Evolutionary conservation across 2,113 vertebrate species (phyloP).

Genomic region (Vulpes ferrilata): DNA sequence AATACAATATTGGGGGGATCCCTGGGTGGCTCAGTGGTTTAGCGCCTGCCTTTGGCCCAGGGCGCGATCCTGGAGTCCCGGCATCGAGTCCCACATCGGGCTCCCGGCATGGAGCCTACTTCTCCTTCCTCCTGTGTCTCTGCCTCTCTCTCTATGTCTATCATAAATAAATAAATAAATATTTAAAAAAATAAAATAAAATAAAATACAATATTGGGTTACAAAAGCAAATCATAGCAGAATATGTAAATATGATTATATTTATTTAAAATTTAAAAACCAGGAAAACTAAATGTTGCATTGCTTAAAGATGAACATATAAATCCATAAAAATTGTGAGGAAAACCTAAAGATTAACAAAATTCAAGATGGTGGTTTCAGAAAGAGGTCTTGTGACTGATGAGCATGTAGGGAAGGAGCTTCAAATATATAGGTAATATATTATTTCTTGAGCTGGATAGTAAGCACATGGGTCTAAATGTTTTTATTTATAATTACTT

Average conservation of each 20-base stretch:
- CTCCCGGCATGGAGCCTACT: no score
- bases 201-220: not conserved
- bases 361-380: conserved; percentile 1
- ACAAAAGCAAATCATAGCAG: conserved; percentile 6
- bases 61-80: no score
- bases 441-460: conserved; percentile 8
- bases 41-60: no score
- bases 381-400: not conserved
- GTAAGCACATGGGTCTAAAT: not conserved
- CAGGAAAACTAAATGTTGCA: not conserved
- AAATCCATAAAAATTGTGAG: not conserved
- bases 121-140: no score
- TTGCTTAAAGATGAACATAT: not conserved
- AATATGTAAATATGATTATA: not conserved
- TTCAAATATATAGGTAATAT: not conserved
- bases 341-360: not conserved
- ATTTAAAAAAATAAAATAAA: no score
- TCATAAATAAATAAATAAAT: no score
- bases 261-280: conserved; percentile 8
- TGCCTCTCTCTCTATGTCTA: no score
- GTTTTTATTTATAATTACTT: conserved; percentile 21
- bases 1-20: not conserved
- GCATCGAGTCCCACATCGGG: no score
- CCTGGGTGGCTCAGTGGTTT: no score
- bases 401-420: not conserved